Conservation (phyloP, 2,113 vertebrate genomes). For the Trichechus manatus region DNA sequence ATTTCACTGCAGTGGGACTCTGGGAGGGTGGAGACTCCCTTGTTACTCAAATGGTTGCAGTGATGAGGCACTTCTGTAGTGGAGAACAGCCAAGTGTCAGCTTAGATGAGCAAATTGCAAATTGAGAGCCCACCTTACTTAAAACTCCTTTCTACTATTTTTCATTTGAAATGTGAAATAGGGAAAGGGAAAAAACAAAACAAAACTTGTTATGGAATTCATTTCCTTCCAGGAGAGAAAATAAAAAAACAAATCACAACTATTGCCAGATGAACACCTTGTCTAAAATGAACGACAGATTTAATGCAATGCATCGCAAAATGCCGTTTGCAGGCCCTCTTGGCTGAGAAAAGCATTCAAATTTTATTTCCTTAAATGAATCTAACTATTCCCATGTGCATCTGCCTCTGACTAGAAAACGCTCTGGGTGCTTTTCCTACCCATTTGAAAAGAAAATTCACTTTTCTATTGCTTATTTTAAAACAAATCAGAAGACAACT, state of each 20-base stretch:
- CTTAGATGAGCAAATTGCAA: not conserved
- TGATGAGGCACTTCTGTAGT: not conserved
- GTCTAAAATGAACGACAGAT: slow-evolving; percentile 60
- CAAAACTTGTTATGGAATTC: not conserved
- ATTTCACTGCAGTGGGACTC: not conserved
- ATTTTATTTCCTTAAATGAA: slow-evolving; percentile 63
- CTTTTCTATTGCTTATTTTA: slow-evolving; percentile 42
- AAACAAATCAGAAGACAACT: slow-evolving; percentile 60
- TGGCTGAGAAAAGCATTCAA: slow-evolving; percentile 26
- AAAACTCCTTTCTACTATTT: slow-evolving; percentile 32
- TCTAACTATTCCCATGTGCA: slow-evolving; percentile 45
- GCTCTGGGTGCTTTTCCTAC: slow-evolving; percentile 56
- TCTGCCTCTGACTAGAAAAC: slow-evolving; percentile 53
- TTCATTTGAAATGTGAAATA: slow-evolving; percentile 46
- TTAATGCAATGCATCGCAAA: slow-evolving; percentile 42
- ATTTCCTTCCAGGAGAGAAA: slow-evolving; percentile 59
- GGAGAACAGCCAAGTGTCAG: not conserved
- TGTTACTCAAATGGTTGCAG: not conserved
- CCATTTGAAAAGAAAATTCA: slow-evolving; percentile 59
- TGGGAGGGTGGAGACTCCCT: not conserved
- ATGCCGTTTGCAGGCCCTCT: not conserved
- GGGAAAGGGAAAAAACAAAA: not conserved
- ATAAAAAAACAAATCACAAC: slow-evolving; percentile 27
- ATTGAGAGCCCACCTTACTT: not conserved
- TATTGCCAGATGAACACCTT: slow-evolving; percentile 50